phyloP scores from a whole-genome alignment of 2,888 invertebrate species.

The Pemphredon lugubris region DNA sequence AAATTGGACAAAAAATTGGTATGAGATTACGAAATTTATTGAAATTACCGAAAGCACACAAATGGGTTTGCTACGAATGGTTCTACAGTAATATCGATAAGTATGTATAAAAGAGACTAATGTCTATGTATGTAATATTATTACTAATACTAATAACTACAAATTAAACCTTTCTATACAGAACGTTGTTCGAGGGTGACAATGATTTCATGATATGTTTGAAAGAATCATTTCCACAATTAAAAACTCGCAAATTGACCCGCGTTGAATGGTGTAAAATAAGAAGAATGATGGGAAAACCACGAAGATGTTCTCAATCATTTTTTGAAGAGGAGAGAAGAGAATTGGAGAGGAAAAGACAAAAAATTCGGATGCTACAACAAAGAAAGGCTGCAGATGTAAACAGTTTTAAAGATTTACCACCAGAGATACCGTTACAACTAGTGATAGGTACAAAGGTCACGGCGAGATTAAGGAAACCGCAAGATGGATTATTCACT shows the following conservation, averaged over 20 bases:
- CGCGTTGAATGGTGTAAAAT: conserved; percentile 98
- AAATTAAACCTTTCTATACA: too few species aligned
- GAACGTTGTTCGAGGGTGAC: conserved; percentile 95
- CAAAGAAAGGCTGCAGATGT: conserved; percentile 93
- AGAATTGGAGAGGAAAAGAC: conserved; percentile 94
- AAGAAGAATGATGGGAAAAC: conserved; percentile 97
- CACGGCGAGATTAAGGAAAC: conserved; percentile 93
- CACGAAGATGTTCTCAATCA: conserved; percentile 95
- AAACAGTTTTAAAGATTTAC: conserved; percentile 91
- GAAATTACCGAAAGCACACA: conserved; percentile 98
- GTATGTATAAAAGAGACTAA: conserved; percentile 78
- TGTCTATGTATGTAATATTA: not conserved
- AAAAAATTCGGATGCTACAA: conserved; percentile 95
- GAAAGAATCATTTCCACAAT: conserved; percentile 95
- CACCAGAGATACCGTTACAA: conserved; percentile 96
- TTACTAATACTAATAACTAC: too few species aligned
- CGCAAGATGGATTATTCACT: conserved; percentile 97
- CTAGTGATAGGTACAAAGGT: conserved; percentile 97
- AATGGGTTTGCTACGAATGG: conserved; percentile 99
- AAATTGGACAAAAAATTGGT: conserved; percentile 94
- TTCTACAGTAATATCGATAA: conserved; percentile 99
- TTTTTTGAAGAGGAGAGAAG: conserved; percentile 97
- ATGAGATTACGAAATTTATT: conserved; percentile 94
- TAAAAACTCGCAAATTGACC: conserved; percentile 91
- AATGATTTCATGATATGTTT: conserved; percentile 98